Evolutionary conservation across 2,797 vertebrate genomes (phyloP).

Genomic region (Silurus lanzhouensis): DNA sequence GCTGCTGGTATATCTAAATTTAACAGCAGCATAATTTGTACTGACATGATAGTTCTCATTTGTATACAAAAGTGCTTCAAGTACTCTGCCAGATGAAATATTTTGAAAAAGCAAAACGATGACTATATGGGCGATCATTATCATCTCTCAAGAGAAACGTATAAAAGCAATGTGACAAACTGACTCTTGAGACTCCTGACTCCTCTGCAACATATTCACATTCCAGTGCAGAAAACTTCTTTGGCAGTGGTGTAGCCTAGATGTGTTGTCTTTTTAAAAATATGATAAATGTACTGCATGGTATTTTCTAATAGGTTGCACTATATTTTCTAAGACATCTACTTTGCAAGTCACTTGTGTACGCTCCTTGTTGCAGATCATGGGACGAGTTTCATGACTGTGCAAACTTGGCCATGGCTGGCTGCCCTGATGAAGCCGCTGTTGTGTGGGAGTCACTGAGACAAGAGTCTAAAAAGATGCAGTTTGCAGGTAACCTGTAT

Average conservation of each 20-base stretch:
- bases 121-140: background rate
- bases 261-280: background rate
- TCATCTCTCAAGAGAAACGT: background rate
- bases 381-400: conserved; percentile 85
- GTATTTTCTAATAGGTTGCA: background rate
- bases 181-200: background rate
- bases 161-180: background rate
- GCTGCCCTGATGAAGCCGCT: conserved; percentile 80
- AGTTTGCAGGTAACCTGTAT: conserved; percentile 83
- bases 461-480: conserved; percentile 81
- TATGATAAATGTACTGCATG: background rate
- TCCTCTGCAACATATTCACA: background rate
- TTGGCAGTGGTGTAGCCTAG: no score
- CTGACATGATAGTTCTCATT: background rate
- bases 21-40: background rate
- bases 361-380: conserved; percentile 68
- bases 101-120: background rate
- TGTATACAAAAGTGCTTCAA: background rate
- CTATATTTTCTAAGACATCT: background rate
- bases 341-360: conserved; percentile 1
- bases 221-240: background rate
- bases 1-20: background rate
- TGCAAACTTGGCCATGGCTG: conserved; percentile 74
- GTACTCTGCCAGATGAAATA: background rate
- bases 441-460: conserved; percentile 83